Evolutionary conservation across 2,888 invertebrate species (phyloP).

Genomic region (Caenorhabditis macrosperma): DNA sequence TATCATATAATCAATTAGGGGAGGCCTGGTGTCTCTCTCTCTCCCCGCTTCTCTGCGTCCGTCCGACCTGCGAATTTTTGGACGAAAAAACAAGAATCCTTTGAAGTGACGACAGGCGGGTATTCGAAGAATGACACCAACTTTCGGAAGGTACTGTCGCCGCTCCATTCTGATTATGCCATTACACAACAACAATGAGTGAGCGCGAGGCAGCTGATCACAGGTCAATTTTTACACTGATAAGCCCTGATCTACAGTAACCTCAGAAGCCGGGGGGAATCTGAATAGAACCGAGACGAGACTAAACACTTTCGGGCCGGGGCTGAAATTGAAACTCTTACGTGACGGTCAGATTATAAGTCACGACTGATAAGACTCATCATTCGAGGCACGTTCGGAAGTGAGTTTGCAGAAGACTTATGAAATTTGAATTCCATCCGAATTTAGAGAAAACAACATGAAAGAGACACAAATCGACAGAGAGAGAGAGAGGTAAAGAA

Average conservation of each 20-base stretch:
- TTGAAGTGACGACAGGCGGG: slow-evolving; percentile 12
- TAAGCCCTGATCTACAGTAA: slow-evolving; percentile 29
- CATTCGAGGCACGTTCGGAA: slow-evolving; percentile 32
- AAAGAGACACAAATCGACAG: slow-evolving; percentile 26
- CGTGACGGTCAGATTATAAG: slow-evolving; percentile 38
- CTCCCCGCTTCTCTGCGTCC: slow-evolving; percentile 13
- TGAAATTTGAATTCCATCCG: neutral
- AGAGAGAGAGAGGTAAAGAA: slow-evolving; percentile 16
- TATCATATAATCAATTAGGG: slow-evolving; percentile 57
- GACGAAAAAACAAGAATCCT: slow-evolving; percentile 53
- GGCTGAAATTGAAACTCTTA: slow-evolving; percentile 8
- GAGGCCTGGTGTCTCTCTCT: slow-evolving; percentile 8
- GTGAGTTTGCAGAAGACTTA: neutral
- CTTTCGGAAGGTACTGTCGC: slow-evolving; percentile 16
- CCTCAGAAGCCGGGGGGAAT: neutral
- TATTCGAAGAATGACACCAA: slow-evolving; percentile 50
- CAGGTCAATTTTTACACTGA: slow-evolving; percentile 45
- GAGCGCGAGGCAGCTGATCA: slow-evolving; percentile 25
- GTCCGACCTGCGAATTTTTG: slow-evolving; percentile 46
- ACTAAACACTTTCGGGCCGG: no score
- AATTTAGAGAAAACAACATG: slow-evolving; percentile 11
- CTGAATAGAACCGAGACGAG: no score
- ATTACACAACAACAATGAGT: slow-evolving; percentile 40
- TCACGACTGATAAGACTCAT: slow-evolving; percentile 40
- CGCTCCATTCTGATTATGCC: slow-evolving; percentile 48